Base-by-base conservation (phyloP, 2,113 vertebrate genomes). In the Antigone vipio region DNA sequence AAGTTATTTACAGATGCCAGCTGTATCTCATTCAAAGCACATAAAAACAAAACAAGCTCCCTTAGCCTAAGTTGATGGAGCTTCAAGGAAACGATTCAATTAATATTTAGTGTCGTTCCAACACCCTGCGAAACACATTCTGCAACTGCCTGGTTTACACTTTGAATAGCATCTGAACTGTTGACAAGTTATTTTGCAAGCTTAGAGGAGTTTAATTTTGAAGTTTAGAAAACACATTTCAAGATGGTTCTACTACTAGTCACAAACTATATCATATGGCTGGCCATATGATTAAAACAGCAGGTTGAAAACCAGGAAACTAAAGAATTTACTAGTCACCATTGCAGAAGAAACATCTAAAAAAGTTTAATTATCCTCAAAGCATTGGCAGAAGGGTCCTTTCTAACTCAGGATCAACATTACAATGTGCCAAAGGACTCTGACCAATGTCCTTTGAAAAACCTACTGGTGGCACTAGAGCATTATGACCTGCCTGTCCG, bases 21-120 rank as follows among this genome's bases (percentile, higher is more conserved):
- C 47, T 67, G 15, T 58, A 75, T 74, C 71, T 55, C 50, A 50
- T 42, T 71, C 9, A 2, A 91, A 67, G 47, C 17, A 59, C 38
- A 55, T 62, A 69, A 58, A 75, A 66, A 0, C 40, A 73, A 91
- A 87, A 53, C 27, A 86, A 83, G 13, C 20, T 74, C 34, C 47
- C 30, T 77, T 22, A 52, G 14, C 47, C 34, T 66, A 69, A 75
- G 20, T 20, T 0, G 0, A 47, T 26, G 19, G 22, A 80, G 34
- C 19, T 55, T 69, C 53, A 90, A 64, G 40, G 15, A 93, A 85
- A 87, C 21, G 0, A 55, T 50, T 90, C 1, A 18, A 67, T 62
- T 32, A 2, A 38, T 52, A 83, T 56, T 88, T 56, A 64, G 5
- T 38, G 35, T 15, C 9, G 3, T 53, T 76, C 24, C 62, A 73